Base-by-base conservation (phyloP, 2,888 invertebrate species). In the Watsonalla binaria region DNA sequence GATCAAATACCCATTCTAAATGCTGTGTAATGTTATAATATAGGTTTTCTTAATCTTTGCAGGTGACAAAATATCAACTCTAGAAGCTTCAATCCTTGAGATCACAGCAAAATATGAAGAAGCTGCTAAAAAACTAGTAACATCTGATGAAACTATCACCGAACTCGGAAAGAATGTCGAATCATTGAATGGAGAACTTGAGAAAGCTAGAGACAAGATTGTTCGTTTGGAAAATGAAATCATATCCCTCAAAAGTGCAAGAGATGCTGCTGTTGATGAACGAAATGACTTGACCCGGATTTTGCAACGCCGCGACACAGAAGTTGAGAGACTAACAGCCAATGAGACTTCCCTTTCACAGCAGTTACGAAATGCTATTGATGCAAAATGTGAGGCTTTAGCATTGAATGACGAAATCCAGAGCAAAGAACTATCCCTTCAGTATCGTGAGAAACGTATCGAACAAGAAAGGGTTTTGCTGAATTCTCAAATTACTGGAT, bases 301-400 rank as follows among this genome's bases (percentile, higher is more conserved):
- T 76, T 84, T 96, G 24, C 94, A 96, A 73, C 90, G 96, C 33
- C 92, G 95, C 52, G 93, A 94, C 75, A 86, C 92, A 0, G 96
- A 97, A 89, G 82, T 96, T 46, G 95, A 96, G 74, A 92, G 95
- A 52, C 80, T 96, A 56, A 94, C 93, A 66, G 90, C 93, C 5
- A 96, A 95, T 78, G 84, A 96, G 59, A 88, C 92, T 48, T 87
- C 93, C 2, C 84, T 96, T 52, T 93, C 94, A n/a, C 92, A 93
- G 65, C 96, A 97, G 81, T 80, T 98, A 42, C 93, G 94, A 65
- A 80, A 92, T 51, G 95, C 97, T 24, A 94, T 96, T 58, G 93
- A 94, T 66, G 93, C 95, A 2, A 97, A 97, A 88, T 96, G 96
- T 86, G 96, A 97, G 83, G 96, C 96, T 0, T 80, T 97, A 51